Conservation (phyloP, 2,888 invertebrate genomes). For the Drosophila hamatofila region DNA sequence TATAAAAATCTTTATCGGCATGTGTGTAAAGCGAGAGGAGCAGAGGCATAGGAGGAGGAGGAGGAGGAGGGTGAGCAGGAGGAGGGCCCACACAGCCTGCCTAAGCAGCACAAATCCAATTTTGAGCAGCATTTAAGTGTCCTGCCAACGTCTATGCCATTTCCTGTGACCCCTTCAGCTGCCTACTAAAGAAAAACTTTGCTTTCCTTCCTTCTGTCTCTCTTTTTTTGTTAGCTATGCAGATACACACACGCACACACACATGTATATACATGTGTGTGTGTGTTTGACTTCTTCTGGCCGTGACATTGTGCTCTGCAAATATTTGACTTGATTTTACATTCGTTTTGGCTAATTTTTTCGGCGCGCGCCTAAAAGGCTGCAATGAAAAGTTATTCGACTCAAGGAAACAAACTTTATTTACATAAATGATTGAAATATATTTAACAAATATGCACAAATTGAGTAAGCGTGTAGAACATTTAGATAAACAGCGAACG, state of each 20-base stretch:
- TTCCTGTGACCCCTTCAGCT: conserved; percentile 41
- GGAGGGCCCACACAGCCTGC: conserved; percentile 8
- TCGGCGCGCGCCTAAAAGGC: conserved; percentile 32
- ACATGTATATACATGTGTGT: neutral
- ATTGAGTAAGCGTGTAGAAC: conserved; percentile 5
- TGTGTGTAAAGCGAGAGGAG: conserved; percentile 21
- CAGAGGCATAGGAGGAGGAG: neutral
- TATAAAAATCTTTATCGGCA: conserved; percentile 78
- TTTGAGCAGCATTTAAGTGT: conserved; percentile 76
- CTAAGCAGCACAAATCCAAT: conserved; percentile 76
- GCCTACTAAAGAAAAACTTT: neutral
- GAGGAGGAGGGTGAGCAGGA: neutral
- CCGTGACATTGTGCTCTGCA: conserved; percentile 60
- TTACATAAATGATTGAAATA: conserved; percentile 1
- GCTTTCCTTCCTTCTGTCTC: conserved; percentile 14
- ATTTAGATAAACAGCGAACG: neutral
- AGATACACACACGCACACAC: conserved; percentile 27
- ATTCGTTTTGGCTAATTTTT: conserved; percentile 39
- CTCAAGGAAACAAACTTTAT: conserved; percentile 2
- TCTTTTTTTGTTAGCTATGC: conserved; percentile 60
- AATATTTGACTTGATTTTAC: conserved; percentile 66
- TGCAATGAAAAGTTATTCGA: conserved; percentile 18
- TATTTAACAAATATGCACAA: neutral
- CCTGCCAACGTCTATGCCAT: conserved; percentile 52
- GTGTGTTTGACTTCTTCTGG: conserved; percentile 30